Percentiles rank a stretch among this genome's conserved stretches.
Evolutionary conservation across 2,797 vertebrate species (phyloP).

Genomic region (Synanceia verrucosa): DNA sequence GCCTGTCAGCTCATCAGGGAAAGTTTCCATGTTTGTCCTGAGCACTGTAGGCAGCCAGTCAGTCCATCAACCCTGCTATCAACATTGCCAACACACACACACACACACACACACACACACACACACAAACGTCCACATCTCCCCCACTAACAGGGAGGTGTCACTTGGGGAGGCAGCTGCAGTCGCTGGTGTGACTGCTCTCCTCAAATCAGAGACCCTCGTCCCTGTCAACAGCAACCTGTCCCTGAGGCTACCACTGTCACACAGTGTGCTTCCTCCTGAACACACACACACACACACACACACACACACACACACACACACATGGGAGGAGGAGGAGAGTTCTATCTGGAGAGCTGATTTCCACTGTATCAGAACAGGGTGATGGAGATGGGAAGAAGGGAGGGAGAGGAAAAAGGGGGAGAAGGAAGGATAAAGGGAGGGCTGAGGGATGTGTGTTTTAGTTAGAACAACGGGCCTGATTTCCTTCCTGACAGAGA

Average conservation of each 20-base stretch:
- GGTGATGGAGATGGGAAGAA: constrained; percentile 41
- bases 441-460: constrained; percentile 57
- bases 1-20: constrained; percentile 97
- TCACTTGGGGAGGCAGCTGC: constrained; percentile 95
- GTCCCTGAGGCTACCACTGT: constrained; percentile 97
- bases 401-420: constrained; percentile 6
- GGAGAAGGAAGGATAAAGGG: constrained; percentile 36
- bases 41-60: constrained; percentile 91
- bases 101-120: constrained; percentile 43
- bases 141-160: constrained; percentile 85
- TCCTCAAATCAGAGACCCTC: constrained; percentile 96
- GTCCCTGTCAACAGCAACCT: constrained; percentile 98
- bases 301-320: constrained; percentile 68
- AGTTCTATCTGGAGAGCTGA: constrained; percentile 65
- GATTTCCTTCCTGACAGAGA: constrained; percentile 76
- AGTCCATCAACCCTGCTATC: constrained; percentile 74
- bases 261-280: constrained; percentile 86
- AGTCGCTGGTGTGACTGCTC: constrained; percentile 94
- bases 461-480: constrained; percentile 72
- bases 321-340: constrained; percentile 85
- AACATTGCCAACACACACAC: constrained; percentile 51
- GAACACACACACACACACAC: constrained; percentile 14
- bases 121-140: constrained; percentile 63
- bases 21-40: constrained; percentile 94
- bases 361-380: constrained; percentile 54